Evolutionary conservation across 2,113 vertebrate species (phyloP).

Genomic region (Rhea pennata): DNA sequence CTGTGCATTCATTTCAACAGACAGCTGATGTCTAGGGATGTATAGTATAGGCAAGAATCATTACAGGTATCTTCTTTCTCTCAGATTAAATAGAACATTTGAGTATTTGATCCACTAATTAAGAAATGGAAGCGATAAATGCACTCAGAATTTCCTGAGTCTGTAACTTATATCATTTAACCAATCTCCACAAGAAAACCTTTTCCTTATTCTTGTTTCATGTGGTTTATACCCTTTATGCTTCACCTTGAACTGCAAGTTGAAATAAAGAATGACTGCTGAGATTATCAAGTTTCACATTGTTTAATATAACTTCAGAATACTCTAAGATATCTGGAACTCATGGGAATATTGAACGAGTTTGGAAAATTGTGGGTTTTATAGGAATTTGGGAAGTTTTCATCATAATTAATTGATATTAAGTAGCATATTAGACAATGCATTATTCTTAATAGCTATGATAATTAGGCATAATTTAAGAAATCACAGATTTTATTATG

Average conservation of each 20-base stretch:
- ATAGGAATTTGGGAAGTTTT: background rate
- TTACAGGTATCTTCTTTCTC: conserved; percentile 3
- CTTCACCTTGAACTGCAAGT: background rate
- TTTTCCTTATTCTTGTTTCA: background rate
- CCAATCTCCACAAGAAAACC: background rate
- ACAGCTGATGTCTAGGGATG: background rate
- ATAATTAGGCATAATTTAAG: background rate
- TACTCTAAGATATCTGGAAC: background rate
- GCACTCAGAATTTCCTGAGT: background rate
- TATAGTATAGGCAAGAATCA: background rate
- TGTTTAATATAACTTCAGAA: background rate
- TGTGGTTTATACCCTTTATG: background rate
- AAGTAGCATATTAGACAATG: background rate
- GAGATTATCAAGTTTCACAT: background rate
- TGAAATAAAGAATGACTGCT: background rate
- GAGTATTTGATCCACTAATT: background rate
- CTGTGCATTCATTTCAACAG: background rate
- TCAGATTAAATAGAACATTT: background rate
- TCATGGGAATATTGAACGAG: background rate
- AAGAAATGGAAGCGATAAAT: background rate
- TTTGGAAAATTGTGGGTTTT: background rate
- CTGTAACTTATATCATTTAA: background rate
- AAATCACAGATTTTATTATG: background rate
- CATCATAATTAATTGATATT: background rate
- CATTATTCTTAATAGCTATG: background rate